Evolutionary conservation across 2,113 vertebrate species (phyloP).

Genomic region (Stigmatopora nigra): DNA sequence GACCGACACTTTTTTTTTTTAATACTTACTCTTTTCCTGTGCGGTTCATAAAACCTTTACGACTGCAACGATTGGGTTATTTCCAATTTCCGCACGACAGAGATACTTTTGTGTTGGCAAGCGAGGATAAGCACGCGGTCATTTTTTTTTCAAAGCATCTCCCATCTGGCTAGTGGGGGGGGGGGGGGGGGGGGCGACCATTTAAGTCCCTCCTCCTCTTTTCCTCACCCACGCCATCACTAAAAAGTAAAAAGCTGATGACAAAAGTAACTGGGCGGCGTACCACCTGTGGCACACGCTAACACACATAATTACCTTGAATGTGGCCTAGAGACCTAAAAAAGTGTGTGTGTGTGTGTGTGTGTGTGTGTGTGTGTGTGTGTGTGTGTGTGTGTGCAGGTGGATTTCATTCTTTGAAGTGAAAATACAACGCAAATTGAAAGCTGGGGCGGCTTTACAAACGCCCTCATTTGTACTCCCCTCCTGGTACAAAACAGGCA

Average conservation of each 20-base stretch:
- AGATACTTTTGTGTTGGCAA: constrained; percentile 34
- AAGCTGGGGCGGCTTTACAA: constrained; percentile 47
- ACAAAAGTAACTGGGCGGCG: constrained; percentile 46
- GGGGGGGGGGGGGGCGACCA: constrained; percentile 50
- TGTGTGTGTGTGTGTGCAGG: constrained; percentile 45
- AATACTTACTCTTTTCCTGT: background rate
- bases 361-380: constrained; percentile 50
- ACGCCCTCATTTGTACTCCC: constrained; percentile 46
- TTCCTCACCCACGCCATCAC: constrained; percentile 53
- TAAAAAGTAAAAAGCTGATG: constrained; percentile 38
- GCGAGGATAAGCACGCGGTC: constrained; percentile 27
- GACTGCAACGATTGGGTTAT: background rate
- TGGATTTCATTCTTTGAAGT: constrained; percentile 59
- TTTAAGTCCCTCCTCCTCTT: constrained; percentile 31
- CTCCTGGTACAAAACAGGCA: constrained; percentile 23
- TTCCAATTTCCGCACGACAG: background rate
- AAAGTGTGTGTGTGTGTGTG: constrained; percentile 51
- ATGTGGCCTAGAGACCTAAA: constrained; percentile 53
- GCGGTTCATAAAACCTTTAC: background rate
- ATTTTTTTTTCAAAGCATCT: constrained; percentile 35
- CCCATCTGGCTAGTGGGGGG: constrained; percentile 65
- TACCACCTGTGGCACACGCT: constrained; percentile 52
- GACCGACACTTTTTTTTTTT: background rate
- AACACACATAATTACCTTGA: constrained; percentile 41
- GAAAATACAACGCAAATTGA: constrained; percentile 52